Evolutionary conservation across 1,140 invertebrate genomes (phyloP).

Genomic region (Leptinotarsa defecta): DNA sequence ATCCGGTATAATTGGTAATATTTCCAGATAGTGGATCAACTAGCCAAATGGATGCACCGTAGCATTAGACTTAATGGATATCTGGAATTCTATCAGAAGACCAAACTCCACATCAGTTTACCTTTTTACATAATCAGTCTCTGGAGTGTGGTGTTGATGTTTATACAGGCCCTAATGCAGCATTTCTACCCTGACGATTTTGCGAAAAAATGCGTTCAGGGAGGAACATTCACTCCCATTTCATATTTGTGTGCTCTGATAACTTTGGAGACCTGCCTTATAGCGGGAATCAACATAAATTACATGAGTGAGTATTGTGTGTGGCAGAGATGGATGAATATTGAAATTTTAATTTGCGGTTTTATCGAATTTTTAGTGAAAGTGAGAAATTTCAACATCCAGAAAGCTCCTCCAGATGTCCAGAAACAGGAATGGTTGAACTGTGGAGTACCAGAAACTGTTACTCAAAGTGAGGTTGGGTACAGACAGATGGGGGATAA

Average conservation of each 20-base stretch:
- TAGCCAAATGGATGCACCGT: constrained; percentile 64
- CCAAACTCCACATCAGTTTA: constrained; percentile 62
- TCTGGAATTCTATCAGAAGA: constrained; percentile 69
- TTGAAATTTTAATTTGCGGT: neutral
- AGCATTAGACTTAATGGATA: constrained; percentile 66
- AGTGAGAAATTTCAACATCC: constrained; percentile 64
- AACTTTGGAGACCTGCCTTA: constrained; percentile 61
- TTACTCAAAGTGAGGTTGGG: constrained; percentile 62
- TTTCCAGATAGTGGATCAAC: constrained; percentile 61
- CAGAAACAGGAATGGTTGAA: constrained; percentile 63
- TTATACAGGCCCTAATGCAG: constrained; percentile 66
- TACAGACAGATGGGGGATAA: constrained; percentile 62
- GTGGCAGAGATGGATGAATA: too few relatives aligned
- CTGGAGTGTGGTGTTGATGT: constrained; percentile 65
- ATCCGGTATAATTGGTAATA: constrained; percentile 14
- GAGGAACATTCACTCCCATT: constrained; percentile 62
- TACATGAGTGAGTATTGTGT: constrained; percentile 63
- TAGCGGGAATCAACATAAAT: constrained; percentile 61
- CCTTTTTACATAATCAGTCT: constrained; percentile 68
- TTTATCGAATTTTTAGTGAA: constrained; percentile 56
- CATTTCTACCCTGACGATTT: constrained; percentile 67
- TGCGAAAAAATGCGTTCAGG: constrained; percentile 62
- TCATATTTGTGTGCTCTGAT: constrained; percentile 63
- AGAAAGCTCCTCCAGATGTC: constrained; percentile 62
- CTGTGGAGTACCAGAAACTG: constrained; percentile 58